Conservation (phyloP, 2,888 invertebrate species). For the Formica aserva region DNA sequence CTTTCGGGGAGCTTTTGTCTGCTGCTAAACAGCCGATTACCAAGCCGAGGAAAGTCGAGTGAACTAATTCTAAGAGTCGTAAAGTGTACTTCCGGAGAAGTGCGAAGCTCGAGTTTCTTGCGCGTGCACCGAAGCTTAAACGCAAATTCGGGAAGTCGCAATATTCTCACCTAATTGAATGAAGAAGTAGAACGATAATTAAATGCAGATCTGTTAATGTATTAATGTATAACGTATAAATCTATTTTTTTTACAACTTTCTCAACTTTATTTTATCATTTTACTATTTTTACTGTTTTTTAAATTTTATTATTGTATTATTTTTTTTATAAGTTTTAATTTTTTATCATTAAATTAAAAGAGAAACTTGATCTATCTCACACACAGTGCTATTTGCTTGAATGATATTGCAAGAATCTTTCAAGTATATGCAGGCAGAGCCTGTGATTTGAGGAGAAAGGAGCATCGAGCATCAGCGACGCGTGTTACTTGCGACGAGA, state of each 20-base stretch:
- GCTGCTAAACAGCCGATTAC: constrained; percentile 41
- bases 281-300: neutral
- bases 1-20: constrained; percentile 20
- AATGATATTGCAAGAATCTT: constrained; percentile 2
- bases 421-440: constrained; percentile 1
- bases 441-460: constrained; percentile 36
- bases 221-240: constrained; percentile 15
- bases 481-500: constrained; percentile 39
- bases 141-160: constrained; percentile 42
- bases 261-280: neutral
- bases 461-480: neutral
- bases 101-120: constrained; percentile 47
- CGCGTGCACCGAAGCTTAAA: constrained; percentile 40
- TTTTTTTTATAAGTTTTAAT: neutral
- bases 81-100: constrained; percentile 42
- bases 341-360: neutral
- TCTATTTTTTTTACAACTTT: neutral
- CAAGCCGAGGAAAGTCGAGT: constrained; percentile 35
- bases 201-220: neutral
- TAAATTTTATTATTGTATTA: neutral
- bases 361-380: neutral
- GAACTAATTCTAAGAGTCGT: constrained; percentile 50
- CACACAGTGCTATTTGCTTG: neutral
- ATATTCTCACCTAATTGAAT: constrained; percentile 44
- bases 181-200: constrained; percentile 11